Evolutionary conservation across 1,140 invertebrate species (phyloP).

Genomic region (Notospermus geniculatus): DNA sequence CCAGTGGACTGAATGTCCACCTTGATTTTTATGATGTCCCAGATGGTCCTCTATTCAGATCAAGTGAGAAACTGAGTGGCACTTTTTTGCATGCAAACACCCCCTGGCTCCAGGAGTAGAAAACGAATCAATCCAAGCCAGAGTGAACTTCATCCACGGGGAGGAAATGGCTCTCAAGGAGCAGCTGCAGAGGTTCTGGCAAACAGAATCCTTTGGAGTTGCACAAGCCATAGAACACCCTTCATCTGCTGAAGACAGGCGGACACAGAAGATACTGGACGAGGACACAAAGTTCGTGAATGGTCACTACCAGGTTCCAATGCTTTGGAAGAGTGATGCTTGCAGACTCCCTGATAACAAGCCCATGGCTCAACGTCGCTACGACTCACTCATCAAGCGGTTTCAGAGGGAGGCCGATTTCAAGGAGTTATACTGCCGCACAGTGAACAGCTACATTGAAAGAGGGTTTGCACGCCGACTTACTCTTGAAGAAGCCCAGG

Average conservation of each 20-base stretch:
- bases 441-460: background rate
- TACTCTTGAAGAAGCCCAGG: background rate
- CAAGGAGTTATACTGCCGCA: background rate
- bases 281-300: background rate
- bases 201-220: too few relatives aligned
- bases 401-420: background rate
- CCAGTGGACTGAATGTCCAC: too few relatives aligned
- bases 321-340: background rate
- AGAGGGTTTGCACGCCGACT: conserved; percentile 8
- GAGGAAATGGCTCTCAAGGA: too few relatives aligned
- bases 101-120: too few relatives aligned
- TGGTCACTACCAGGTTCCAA: background rate
- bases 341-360: background rate
- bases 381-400: background rate
- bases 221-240: background rate
- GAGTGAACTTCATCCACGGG: too few relatives aligned
- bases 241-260: background rate
- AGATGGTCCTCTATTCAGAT: too few relatives aligned
- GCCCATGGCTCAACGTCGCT: background rate
- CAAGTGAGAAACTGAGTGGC: too few relatives aligned
- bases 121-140: too few relatives aligned
- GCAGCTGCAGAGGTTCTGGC: too few relatives aligned
- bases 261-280: background rate
- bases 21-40: too few relatives aligned
- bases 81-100: too few relatives aligned